Percentiles rank a stretch among this genome's conserved stretches.
Conservation (phyloP, 64 coral and sea anemone genomes). For the Montipora capricornis region DNA sequence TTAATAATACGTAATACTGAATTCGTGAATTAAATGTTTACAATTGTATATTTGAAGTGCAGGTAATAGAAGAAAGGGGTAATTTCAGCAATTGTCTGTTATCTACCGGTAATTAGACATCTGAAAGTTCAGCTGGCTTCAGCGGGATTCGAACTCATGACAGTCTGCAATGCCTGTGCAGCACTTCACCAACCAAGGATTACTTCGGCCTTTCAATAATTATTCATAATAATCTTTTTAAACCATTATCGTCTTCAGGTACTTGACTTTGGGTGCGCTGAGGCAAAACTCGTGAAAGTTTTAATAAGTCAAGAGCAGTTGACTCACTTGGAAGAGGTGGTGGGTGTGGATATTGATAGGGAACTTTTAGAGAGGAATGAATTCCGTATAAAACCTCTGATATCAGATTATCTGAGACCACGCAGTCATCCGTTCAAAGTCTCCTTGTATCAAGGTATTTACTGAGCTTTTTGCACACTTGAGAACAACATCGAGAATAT, state of each 20-base stretch:
- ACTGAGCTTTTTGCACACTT: not conserved
- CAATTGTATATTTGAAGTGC: too few relatives aligned
- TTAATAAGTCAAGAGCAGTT: slow-evolving; percentile 74
- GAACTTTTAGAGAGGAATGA: slow-evolving; percentile 76
- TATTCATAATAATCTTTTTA: not conserved
- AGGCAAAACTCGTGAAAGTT: slow-evolving; percentile 85
- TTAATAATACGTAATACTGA: too few relatives aligned
- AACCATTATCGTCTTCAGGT: slow-evolving; percentile 53
- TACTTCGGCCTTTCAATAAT: too few relatives aligned
- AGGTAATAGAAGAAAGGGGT: too few relatives aligned
- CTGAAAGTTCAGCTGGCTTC: too few relatives aligned
- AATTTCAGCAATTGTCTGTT: too few relatives aligned
- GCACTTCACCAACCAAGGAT: too few relatives aligned
- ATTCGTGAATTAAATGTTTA: too few relatives aligned
- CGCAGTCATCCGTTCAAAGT: slow-evolving; percentile 85
- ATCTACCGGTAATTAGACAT: too few relatives aligned
- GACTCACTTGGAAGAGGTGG: slow-evolving; percentile 69
- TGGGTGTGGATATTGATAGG: slow-evolving; percentile 90
- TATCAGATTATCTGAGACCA: slow-evolving; percentile 80
- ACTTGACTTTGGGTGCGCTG: slow-evolving; percentile 96
- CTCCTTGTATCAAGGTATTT: slow-evolving; percentile 89
- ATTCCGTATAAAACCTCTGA: slow-evolving; percentile 69
- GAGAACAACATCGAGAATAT: not conserved
- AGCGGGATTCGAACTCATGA: too few relatives aligned
- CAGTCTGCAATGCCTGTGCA: not conserved